Conservation (phyloP, 2,797 vertebrate genomes). For the Halcyon smyrnensis region DNA sequence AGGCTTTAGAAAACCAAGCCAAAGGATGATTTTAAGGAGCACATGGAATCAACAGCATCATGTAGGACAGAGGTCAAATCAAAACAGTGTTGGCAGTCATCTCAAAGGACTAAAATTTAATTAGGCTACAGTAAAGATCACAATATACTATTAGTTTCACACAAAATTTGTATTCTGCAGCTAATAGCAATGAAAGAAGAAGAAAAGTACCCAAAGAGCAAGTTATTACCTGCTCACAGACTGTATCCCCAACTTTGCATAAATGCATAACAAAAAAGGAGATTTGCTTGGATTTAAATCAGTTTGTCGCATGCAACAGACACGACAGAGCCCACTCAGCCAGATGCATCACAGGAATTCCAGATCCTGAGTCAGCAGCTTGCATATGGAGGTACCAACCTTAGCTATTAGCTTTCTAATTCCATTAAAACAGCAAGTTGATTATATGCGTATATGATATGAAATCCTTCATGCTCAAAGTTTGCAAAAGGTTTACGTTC, state of each 20-base stretch:
- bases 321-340: background rate
- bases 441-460: background rate
- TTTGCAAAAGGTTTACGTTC: background rate
- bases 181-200: background rate
- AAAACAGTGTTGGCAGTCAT: background rate
- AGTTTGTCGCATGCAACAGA: background rate
- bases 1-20: slow-evolving; percentile 13
- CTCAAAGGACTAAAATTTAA: slow-evolving; percentile 22
- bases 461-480: background rate
- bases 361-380: slow-evolving; percentile 13
- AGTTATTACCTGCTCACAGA: background rate
- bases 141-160: background rate
- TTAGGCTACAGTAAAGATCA: background rate
- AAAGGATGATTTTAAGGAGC: slow-evolving; percentile 9
- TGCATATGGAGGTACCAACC: background rate
- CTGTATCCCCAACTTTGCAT: background rate
- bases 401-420: background rate
- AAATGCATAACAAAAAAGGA: background rate
- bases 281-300: background rate
- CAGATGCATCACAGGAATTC: background rate
- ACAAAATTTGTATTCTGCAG: background rate
- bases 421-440: background rate
- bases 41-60: background rate
- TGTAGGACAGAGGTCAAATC: background rate
- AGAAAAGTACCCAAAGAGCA: background rate